Conservation (phyloP, 2,888 invertebrate genomes). For the Coelinius sp. region DNA sequence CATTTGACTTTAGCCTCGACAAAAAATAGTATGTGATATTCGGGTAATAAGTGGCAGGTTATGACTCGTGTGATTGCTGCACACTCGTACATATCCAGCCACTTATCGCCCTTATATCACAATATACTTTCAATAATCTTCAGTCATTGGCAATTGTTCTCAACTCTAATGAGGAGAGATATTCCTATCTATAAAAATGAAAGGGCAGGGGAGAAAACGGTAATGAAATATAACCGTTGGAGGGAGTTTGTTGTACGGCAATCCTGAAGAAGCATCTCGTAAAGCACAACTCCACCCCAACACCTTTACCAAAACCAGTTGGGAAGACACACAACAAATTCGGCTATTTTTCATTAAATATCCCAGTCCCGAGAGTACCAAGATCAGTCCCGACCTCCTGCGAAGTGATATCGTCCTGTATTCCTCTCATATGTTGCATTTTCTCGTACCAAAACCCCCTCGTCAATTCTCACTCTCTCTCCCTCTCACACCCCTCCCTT, state of each 20-base stretch:
- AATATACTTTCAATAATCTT: neutral
- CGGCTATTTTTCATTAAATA: constrained; percentile 67
- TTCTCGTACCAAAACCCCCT: constrained; percentile 28
- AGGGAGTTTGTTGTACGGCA: constrained; percentile 14
- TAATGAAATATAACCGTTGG: constrained; percentile 50
- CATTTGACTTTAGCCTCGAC: too few species aligned
- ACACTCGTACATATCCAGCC: too few species aligned
- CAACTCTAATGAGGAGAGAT: neutral
- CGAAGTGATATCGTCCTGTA: constrained; percentile 59
- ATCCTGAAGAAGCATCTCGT: constrained; percentile 36
- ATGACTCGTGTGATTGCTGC: too few species aligned
- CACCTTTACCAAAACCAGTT: constrained; percentile 30
- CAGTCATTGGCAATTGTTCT: neutral
- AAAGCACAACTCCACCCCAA: constrained; percentile 42
- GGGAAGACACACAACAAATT: constrained; percentile 60
- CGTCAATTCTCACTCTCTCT: constrained; percentile 29
- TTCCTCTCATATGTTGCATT: constrained; percentile 54
- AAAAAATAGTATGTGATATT: too few species aligned
- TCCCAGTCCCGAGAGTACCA: constrained; percentile 58
- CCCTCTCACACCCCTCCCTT: constrained; percentile 26
- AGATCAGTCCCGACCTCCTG: constrained; percentile 30
- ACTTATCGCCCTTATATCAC: too few species aligned
- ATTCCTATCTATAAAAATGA: neutral
- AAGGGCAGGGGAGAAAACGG: constrained; percentile 1
- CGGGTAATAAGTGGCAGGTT: too few species aligned